Percentiles rank a stretch among this genome's conserved stretches.
Evolutionary conservation across 2,888 invertebrate species (phyloP).

Genomic region (Patella depressa): DNA sequence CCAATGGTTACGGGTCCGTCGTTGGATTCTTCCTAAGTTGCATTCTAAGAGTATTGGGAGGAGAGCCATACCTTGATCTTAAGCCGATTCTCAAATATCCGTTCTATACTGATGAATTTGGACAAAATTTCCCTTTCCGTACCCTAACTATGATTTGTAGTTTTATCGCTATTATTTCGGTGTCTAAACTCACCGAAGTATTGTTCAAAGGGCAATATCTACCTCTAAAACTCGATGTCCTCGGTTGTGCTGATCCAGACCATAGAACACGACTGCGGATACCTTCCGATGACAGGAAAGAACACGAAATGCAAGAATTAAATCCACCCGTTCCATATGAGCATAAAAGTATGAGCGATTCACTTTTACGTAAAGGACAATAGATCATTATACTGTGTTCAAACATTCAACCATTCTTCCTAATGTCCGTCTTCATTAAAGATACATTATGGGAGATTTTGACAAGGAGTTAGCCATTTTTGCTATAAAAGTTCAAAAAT

Average conservation of each 20-base stretch:
- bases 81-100: conserved; percentile 41
- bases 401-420: too few relatives aligned
- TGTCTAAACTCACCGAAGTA: conserved; percentile 37
- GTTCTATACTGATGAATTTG: conserved; percentile 31
- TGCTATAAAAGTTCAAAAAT: too few relatives aligned
- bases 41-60: conserved; percentile 84
- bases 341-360: too few relatives aligned
- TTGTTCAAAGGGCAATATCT: conserved; percentile 35
- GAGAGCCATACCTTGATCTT: conserved; percentile 84
- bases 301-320: background rate
- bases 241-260: conserved; percentile 16
- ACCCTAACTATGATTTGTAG: conserved; percentile 45
- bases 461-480: too few relatives aligned
- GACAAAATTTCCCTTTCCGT: conserved; percentile 49
- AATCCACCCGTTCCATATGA: too few relatives aligned
- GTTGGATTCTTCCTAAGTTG: conserved; percentile 79
- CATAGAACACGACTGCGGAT: background rate
- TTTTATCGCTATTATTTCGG: conserved; percentile 30
- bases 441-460: too few relatives aligned
- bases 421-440: too few relatives aligned
- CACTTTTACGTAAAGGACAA: too few relatives aligned
- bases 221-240: conserved; percentile 30
- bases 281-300: background rate
- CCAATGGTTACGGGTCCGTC: conserved; percentile 50
- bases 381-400: too few relatives aligned